Evolutionary conservation across 2,113 vertebrate species (phyloP).

Genomic region (Dermatemys mawii): DNA sequence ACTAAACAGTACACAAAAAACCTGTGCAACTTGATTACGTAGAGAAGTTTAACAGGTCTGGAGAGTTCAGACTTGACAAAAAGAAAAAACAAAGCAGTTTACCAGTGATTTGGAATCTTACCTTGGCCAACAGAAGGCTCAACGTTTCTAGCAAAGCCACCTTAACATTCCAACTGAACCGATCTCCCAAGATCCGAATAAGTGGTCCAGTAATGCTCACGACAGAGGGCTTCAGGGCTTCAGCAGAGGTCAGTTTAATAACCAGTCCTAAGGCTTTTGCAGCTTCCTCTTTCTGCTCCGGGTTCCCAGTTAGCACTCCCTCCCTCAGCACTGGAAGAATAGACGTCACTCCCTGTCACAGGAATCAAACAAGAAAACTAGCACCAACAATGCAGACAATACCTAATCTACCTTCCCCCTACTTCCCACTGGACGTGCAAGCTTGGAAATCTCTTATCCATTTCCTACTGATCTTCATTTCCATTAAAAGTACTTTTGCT

Average conservation of each 20-base stretch:
- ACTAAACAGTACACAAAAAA: background rate
- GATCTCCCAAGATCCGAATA: constrained; percentile 96
- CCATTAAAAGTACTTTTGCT: constrained; percentile 41
- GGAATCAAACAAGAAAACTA: background rate
- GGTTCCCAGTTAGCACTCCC: constrained; percentile 93
- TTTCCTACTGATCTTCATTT: constrained; percentile 54
- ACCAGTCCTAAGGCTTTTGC: constrained; percentile 93
- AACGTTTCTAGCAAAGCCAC: constrained; percentile 95
- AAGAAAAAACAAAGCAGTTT: background rate
- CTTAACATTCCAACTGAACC: constrained; percentile 95
- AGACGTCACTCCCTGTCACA: constrained; percentile 91
- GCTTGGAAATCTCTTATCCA: constrained; percentile 18
- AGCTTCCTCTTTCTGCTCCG: constrained; percentile 98
- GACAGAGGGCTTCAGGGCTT: constrained; percentile 94
- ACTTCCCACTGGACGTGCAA: constrained; percentile 25
- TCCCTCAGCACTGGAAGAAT: constrained; percentile 95
- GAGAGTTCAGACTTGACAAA: background rate
- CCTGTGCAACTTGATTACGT: background rate
- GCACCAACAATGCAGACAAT: constrained; percentile 19
- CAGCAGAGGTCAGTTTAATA: constrained; percentile 94
- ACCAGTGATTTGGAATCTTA: constrained; percentile 52
- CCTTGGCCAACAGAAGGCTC: constrained; percentile 94
- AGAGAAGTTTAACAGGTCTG: fast-evolving
- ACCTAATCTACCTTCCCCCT: background rate
- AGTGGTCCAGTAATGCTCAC: constrained; percentile 97